These are phyloP conservation scores for Stenichneumon culpator DNA, from an alignment of 2,888 invertebrate genomes.

Conservation along the genomic window DNA sequence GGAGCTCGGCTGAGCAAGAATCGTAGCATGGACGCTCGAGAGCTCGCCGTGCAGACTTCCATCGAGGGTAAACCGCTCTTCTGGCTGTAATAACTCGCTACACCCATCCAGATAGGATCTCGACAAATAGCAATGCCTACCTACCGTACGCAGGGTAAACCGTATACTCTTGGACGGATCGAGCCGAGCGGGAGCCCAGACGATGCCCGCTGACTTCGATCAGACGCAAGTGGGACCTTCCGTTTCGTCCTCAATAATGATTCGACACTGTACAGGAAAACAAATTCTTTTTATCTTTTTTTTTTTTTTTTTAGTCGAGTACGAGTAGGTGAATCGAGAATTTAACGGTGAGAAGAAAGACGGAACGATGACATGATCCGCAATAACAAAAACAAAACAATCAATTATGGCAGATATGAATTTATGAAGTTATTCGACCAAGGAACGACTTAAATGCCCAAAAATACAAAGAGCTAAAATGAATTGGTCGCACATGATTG, in stretches of 20 bases:
- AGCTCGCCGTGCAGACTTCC: slow-evolving; percentile 26
- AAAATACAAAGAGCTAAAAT: no score
- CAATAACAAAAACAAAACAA: no score
- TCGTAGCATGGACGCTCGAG: slow-evolving; percentile 23
- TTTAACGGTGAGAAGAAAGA: no score
- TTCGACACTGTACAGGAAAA: background rate
- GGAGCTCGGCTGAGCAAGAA: slow-evolving; percentile 46
- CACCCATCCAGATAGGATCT: slow-evolving; percentile 81
- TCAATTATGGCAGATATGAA: no score
- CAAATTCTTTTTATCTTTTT: background rate
- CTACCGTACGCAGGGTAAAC: slow-evolving; percentile 71
- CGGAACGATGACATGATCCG: no score
- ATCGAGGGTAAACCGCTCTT: slow-evolving; percentile 70
- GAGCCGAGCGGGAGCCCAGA: slow-evolving; percentile 15
- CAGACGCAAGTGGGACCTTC: background rate
- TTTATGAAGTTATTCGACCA: no score
- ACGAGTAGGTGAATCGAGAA: no score
- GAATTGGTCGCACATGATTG: no score
- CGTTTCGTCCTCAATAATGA: background rate
- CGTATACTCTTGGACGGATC: slow-evolving; percentile 20
- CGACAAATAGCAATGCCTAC: slow-evolving; percentile 82
- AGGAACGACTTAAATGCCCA: no score
- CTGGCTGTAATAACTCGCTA: slow-evolving; percentile 82
- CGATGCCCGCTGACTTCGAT: background rate
- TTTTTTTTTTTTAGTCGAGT: background rate